A percentile compares a stretch with the other conserved stretches of the same genome.
Evolutionary conservation across 2,888 invertebrate species (phyloP).

Genomic region (Hedychridium roseum): DNA sequence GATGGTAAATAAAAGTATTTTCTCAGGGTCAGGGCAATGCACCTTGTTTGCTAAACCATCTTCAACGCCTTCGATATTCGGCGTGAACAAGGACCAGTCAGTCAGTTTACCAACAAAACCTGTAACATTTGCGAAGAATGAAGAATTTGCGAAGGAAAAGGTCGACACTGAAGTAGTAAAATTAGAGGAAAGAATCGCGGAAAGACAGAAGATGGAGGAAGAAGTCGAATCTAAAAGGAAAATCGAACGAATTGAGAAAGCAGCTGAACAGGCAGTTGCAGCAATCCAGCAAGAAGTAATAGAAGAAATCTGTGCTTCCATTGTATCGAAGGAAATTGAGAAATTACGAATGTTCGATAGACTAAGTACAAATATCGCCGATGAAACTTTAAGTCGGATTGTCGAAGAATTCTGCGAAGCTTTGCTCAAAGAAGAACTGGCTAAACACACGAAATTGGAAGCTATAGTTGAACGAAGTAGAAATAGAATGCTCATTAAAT

Average conservation of each 20-base stretch:
- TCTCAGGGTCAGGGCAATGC: slow-evolving; percentile 23
- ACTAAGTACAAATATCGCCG: slow-evolving; percentile 37
- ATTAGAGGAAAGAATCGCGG: neutral
- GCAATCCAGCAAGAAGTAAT: slow-evolving; percentile 41
- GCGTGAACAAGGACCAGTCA: neutral
- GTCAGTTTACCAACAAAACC: neutral
- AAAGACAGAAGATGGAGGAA: slow-evolving; percentile 16
- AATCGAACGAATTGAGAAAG: slow-evolving; percentile 35
- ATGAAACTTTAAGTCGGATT: slow-evolving; percentile 42
- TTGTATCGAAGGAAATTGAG: slow-evolving; percentile 43
- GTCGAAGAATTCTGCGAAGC: slow-evolving; percentile 53
- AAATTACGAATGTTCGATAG: slow-evolving; percentile 39
- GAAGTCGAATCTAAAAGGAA: slow-evolving; percentile 32
- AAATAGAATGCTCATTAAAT: slow-evolving; percentile 57
- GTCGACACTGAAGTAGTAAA: slow-evolving; percentile 14
- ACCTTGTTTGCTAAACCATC: slow-evolving; percentile 28
- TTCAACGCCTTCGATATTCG: slow-evolving; percentile 14
- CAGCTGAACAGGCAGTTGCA: slow-evolving; percentile 41
- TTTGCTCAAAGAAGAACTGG: slow-evolving; percentile 56
- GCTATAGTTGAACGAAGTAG: slow-evolving; percentile 58
- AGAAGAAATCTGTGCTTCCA: slow-evolving; percentile 36
- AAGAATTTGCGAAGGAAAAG: neutral
- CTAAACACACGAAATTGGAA: slow-evolving; percentile 56
- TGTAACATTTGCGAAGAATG: neutral
- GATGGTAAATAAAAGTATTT: slow-evolving; percentile 32